Base-by-base conservation (phyloP, 2,888 invertebrate genomes). In the Lasioglossum oenotherae region DNA sequence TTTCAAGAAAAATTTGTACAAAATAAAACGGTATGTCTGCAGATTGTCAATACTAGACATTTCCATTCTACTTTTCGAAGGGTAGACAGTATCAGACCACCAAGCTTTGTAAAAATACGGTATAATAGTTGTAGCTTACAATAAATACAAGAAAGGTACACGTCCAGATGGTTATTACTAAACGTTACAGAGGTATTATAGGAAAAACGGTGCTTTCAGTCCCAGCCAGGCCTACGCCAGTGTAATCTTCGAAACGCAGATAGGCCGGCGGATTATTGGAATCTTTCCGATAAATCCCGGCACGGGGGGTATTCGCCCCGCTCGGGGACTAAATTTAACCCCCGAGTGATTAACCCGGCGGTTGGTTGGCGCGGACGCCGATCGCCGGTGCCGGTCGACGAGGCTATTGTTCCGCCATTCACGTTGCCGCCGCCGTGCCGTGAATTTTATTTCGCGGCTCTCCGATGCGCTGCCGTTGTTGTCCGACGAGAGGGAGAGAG, bases 361-460 rank as follows among this genome's bases (percentile, higher is more conserved):
- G 64, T 49, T 19, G n/a, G 74, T 49, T 46, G 49, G 53, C 38
- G 69, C 27, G 78, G 38, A 71, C 71, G 38, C 41, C 38, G 71
- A 71, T 71, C 71, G n/a, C 60, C 41, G 35, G 31, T 53, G 64
- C 64, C 53, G 76, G 38, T 38, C 57, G 79, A 38, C 64, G 77
- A 53, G 49, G 57, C 76, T 49, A 87, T 87, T 87, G 87, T 84
- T 79, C 74, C 71, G 74, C 49, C 38, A 53, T 71, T 78, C 71
- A 72, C 41, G n/a, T 57, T 57, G 57, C 57, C 57, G 57, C 57
- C 57, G 27, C 38, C 31, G 69, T 14, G 8, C 71, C 74, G 74
- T 60, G 44, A 87, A 80, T 78, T 86, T 85, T 85, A 84, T 85
- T 88, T 85, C 64, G 78, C 64, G 74, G 46, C 49, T 78, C 57